Conservation (phyloP, 1,140 invertebrate genomes). For the Euwallacea fornicatus region DNA sequence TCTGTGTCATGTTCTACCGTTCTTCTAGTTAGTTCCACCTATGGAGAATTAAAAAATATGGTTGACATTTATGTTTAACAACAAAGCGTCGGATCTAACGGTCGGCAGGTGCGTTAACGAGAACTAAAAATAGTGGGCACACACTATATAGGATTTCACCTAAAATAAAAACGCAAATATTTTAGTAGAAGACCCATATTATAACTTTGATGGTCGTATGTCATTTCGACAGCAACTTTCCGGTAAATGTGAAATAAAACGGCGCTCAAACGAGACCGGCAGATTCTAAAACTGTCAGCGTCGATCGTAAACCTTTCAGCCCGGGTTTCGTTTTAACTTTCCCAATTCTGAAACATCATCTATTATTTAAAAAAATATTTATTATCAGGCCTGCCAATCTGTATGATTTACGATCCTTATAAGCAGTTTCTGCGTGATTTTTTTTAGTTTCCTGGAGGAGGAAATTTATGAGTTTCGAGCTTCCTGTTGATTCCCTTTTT, state of each 20-base stretch:
- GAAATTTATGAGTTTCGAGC: not conserved
- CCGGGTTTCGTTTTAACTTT: slow-evolving; percentile 48
- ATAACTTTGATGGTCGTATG: slow-evolving; percentile 31
- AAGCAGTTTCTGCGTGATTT: slow-evolving; percentile 11
- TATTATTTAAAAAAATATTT: slow-evolving; percentile 42
- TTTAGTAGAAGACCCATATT: slow-evolving; percentile 29
- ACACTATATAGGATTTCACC: slow-evolving; percentile 6
- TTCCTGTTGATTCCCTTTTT: not conserved
- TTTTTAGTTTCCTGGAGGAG: slow-evolving; percentile 5
- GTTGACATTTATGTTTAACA: slow-evolving; percentile 2
- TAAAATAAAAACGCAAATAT: slow-evolving; percentile 11
- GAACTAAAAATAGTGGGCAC: no score
- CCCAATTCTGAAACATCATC: slow-evolving; percentile 44
- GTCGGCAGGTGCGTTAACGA: no score
- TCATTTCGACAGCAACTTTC: slow-evolving; percentile 38
- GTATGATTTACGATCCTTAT: slow-evolving; percentile 20
- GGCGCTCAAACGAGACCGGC: slow-evolving; percentile 40
- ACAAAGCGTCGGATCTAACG: no score
- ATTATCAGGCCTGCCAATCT: slow-evolving; percentile 29
- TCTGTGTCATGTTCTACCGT: slow-evolving; percentile 13
- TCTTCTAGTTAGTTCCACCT: slow-evolving; percentile 17
- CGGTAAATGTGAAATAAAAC: slow-evolving; percentile 40
- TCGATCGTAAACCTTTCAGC: slow-evolving; percentile 53
- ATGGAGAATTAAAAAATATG: slow-evolving; percentile 4
- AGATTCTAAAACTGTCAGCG: slow-evolving; percentile 52